Evolutionary conservation across 2,888 invertebrate genomes (phyloP).

Genomic region (Acrocyrtus sp.): DNA sequence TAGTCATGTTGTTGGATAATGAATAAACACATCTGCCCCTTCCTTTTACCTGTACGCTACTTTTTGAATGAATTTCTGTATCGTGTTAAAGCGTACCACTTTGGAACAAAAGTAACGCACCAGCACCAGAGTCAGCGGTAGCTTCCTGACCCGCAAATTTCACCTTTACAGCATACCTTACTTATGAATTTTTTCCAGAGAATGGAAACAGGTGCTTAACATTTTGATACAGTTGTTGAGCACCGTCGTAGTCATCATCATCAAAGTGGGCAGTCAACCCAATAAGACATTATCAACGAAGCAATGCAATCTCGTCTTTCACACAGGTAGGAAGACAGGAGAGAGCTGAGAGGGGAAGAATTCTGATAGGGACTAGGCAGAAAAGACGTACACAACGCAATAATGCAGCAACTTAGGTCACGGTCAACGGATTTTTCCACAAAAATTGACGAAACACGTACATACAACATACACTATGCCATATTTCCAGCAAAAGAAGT

Average conservation of each 20-base stretch:
- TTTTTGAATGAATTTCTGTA: too few relatives aligned
- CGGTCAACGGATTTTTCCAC: constrained; percentile 48
- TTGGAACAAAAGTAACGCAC: constrained; percentile 31
- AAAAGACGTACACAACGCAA: too few relatives aligned
- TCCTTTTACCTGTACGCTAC: not conserved
- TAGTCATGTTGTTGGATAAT: constrained; percentile 3
- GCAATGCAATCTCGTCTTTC: not conserved
- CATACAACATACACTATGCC: too few relatives aligned
- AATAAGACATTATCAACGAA: constrained; percentile 1
- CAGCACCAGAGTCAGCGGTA: too few relatives aligned
- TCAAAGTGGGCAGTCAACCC: constrained; percentile 32
- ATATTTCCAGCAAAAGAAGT: constrained; percentile 26
- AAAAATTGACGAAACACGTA: too few relatives aligned
- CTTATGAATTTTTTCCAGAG: constrained; percentile 40
- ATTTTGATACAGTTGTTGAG: constrained; percentile 4
- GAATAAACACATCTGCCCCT: not conserved
- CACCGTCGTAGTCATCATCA: constrained; percentile 7
- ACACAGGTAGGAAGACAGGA: too few relatives aligned
- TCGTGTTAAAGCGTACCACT: too few relatives aligned
- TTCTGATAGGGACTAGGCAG: too few relatives aligned
- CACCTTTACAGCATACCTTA: constrained; percentile 19
- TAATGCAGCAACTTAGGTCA: constrained; percentile 33
- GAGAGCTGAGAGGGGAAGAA: too few relatives aligned
- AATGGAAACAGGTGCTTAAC: constrained; percentile 43
- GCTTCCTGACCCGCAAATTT: constrained; percentile 47